Base-by-base conservation (phyloP, 1,140 invertebrate species). In the Penaeus vannamei region DNA sequence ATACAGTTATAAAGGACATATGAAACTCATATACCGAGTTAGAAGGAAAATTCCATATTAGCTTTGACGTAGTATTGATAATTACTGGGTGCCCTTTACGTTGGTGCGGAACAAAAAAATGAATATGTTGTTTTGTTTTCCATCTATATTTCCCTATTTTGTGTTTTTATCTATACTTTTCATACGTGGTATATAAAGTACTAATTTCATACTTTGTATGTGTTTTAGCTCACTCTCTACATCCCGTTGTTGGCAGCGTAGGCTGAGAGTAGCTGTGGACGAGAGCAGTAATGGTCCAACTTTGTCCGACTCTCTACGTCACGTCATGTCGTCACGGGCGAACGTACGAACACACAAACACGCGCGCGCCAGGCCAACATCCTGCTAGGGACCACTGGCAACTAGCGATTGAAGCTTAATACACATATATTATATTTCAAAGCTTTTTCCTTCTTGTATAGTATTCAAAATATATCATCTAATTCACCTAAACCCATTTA, bases 221-320 rank as follows among this genome's bases (percentile, higher is more conserved):
- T 89, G 59, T 89, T 89, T 89, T 89, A 89, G 79, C 60, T 85
- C 69, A 87, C 85, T 87, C 85, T 59, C 85, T 89, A 89, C 87
- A 89, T 72, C 82, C 83, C 82, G 87, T 89, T 89, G 87, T 89
- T 89, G 82, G 87, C 64, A 89, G 87, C 87, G 87, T 89, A 89
- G 87, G 87, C 53, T 89, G 90, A 91, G 90, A 91, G 87, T 88
- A 91, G 90, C 90, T 91, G 83, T 86, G 90, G 90, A 86, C 60
- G 86, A 91, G 90, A 91, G 85, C 86, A 77, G 79, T 91, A 89
- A 89, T 80, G 32, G 86, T 84, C 76, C 90, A 80, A 76, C 90
- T 91, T 91, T 89, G 90, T 91, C 90, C 90, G 90, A 91, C 90
- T 86, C 87, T 86, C 90, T 89, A 91, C 90, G 90, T 91, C 90